phyloP scores from a whole-genome alignment of 1,140 invertebrate genomes.

The Drosophila trapezifrons region DNA sequence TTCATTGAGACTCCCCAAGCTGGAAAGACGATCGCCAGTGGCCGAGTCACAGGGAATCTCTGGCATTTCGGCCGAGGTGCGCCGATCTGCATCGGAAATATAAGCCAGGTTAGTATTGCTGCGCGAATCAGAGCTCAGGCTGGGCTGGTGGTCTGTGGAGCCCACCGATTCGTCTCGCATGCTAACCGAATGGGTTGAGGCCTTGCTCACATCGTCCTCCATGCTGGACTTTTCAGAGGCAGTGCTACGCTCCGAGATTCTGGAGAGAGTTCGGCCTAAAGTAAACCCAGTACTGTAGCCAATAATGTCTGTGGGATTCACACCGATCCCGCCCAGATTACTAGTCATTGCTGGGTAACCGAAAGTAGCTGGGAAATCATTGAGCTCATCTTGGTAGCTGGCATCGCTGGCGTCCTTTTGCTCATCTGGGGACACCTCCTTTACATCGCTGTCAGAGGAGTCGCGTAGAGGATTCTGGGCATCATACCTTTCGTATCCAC shows the following conservation, averaged over 20 bases:
- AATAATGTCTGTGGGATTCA: constrained; percentile 88
- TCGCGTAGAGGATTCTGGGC: constrained; percentile 84
- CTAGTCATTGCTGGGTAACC: constrained; percentile 87
- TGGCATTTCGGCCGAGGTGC: constrained; percentile 92
- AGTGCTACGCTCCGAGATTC: constrained; percentile 94
- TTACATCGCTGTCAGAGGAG: constrained; percentile 79
- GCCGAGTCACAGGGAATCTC: constrained; percentile 91
- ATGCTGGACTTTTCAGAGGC: constrained; percentile 92
- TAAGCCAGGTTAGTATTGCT: constrained; percentile 88
- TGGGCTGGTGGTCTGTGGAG: constrained; percentile 93
- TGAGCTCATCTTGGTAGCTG: constrained; percentile 89
- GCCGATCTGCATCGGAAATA: constrained; percentile 90
- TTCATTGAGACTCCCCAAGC: constrained; percentile 84
- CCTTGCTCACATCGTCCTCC: constrained; percentile 93
- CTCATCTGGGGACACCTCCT: constrained; percentile 79
- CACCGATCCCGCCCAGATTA: constrained; percentile 85
- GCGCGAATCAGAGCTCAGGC: constrained; percentile 92
- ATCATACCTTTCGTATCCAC: constrained; percentile 86
- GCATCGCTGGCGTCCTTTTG: constrained; percentile 84
- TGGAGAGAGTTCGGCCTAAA: constrained; percentile 89
- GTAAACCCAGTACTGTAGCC: constrained; percentile 89
- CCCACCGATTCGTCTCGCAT: constrained; percentile 92
- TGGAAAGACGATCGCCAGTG: constrained; percentile 77
- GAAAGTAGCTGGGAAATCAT: constrained; percentile 89
- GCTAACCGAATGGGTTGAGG: constrained; percentile 90